A percentile compares a stretch with the other conserved stretches of the same genome.
Conservation (phyloP, 2,797 vertebrate genomes). For the Vipera latastei region DNA sequence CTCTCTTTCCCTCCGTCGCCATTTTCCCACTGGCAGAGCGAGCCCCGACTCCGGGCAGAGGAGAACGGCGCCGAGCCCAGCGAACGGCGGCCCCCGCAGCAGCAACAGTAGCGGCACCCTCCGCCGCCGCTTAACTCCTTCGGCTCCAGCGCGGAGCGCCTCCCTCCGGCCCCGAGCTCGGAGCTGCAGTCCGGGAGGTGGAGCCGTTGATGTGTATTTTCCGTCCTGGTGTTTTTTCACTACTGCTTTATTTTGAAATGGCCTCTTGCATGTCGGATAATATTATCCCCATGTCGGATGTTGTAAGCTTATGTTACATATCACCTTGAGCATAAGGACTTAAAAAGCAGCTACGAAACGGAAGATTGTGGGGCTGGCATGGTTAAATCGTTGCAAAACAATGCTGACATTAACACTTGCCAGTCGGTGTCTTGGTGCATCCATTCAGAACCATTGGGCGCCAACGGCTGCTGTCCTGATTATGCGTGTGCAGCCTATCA, state of each 20-base stretch:
- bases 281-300: not conserved
- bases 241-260: not conserved
- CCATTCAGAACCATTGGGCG: not conserved
- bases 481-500: not conserved
- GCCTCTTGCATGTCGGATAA: not conserved
- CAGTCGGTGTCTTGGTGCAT: not conserved
- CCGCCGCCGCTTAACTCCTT: constrained; percentile 57
- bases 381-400: not conserved
- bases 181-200: constrained; percentile 1
- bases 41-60: constrained; percentile 69
- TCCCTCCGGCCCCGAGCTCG: not conserved
- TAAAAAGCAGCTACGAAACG: not conserved
- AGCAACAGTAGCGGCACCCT: constrained; percentile 56
- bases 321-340: not conserved
- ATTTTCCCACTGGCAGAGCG: constrained; percentile 88
- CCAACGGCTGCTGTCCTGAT: not conserved
- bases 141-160: constrained; percentile 36
- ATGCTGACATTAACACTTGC: not conserved
- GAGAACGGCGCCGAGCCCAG: not conserved
- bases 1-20: constrained; percentile 92
- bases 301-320: not conserved
- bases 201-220: not conserved
- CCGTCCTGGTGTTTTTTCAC: not conserved
- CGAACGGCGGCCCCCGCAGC: constrained; percentile 37
- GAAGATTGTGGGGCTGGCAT: not conserved